Evolutionary conservation across 2,797 vertebrate genomes (phyloP), one percentile per base, ranked within the genome.

Genomic region (Anguilla megastoma): DNA sequence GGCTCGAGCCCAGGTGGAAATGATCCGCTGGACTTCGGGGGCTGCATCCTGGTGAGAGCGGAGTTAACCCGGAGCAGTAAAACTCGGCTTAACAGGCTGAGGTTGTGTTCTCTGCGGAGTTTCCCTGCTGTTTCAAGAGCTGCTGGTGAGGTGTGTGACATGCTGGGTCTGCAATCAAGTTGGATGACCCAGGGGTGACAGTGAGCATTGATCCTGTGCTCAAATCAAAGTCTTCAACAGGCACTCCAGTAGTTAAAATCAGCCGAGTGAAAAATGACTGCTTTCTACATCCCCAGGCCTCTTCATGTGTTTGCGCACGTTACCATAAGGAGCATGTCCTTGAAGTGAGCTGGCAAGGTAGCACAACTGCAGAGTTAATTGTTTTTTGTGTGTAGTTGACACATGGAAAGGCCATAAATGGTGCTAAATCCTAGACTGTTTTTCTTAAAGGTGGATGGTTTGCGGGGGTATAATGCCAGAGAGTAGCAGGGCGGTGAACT

Each of bases 201-300:
- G 89, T 86, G 18, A 92, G 94, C 94, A 95, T 95, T 95, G 95
- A 95, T 95, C 95, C 93, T 87, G 80, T 88, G 90, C 92, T 86
- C 92, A 91, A 91, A 93, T 95, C 94, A 94, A 92, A 12, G 16
- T 52, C 45, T 52, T 48, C 80, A 83, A 58, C 24, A 50, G 79
- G 27, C 86, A 50, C 16, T 3, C 24, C 56, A 48, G 90, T 91
- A 92, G 93, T 93, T 93, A 95, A 94, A 96, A 10, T 92, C 94
- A 94, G 93, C 91, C 95, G 95, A 91, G 93, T 91, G 86, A 94
- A 96, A 96, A 96, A 96, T 96, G 94, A 95, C 95, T 96, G 96
- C 95, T 94, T 95, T 95, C 94, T 95, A 95, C 94, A 93, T 95
- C 94, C 93, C 91, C 88, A 92, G 91, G 95, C 93, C 93, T 95